Percentiles rank a stretch among this genome's conserved stretches.
Evolutionary conservation across 2,113 vertebrate species (phyloP).

Genomic region (Saccopteryx leptura): DNA sequence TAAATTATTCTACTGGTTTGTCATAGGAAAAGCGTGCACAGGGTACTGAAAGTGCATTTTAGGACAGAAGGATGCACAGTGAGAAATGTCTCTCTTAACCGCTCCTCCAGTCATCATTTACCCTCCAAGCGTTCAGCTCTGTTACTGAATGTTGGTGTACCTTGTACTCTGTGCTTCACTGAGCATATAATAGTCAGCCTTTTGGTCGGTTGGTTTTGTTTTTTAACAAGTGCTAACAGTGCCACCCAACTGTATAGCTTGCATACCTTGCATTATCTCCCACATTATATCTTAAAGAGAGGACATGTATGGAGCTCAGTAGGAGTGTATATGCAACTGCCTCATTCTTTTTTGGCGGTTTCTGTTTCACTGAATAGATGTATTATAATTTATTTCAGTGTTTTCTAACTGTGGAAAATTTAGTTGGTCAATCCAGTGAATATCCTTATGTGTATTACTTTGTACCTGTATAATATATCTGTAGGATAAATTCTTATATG

Average conservation of each 20-base stretch:
- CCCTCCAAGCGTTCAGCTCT: neutral
- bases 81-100: neutral
- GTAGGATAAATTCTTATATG: constrained; percentile 35
- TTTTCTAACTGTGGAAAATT: neutral
- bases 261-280: neutral
- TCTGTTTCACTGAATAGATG: neutral
- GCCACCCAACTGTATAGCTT: neutral
- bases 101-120: neutral
- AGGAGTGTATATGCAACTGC: neutral
- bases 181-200: neutral
- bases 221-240: neutral
- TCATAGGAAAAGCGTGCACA: neutral
- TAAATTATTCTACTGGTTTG: constrained; percentile 4
- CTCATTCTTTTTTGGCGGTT: neutral
- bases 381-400: neutral
- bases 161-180: neutral
- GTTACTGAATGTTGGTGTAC: neutral
- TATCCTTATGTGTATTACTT: neutral
- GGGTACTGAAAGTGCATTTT: neutral
- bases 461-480: neutral
- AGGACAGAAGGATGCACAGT: neutral
- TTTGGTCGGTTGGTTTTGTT: neutral
- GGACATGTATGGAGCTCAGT: neutral
- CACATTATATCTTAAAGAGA: neutral
- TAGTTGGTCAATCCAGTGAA: neutral